A percentile compares a stretch with the other conserved stretches of the same genome.
phyloP scores from a whole-genome alignment of 2,113 vertebrate species.

The Stigmatopora argus region DNA sequence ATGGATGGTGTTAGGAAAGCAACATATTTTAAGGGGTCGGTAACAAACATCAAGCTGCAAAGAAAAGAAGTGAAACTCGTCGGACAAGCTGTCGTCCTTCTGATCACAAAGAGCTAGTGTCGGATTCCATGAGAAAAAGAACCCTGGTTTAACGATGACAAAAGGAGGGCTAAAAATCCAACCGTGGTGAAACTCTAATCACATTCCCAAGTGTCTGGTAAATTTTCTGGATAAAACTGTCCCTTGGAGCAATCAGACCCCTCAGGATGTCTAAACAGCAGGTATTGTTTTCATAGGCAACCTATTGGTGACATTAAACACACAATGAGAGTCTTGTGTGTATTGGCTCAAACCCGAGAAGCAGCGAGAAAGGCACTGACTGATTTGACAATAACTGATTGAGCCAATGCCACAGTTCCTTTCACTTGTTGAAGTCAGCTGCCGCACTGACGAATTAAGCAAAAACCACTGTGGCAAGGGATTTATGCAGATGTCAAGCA shows the following conservation, averaged over 20 bases:
- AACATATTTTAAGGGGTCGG: background rate
- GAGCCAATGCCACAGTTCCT: constrained; percentile 12
- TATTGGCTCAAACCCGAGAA: constrained; percentile 26
- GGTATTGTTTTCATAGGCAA: constrained; percentile 32
- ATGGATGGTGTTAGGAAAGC: background rate
- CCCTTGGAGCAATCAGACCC: constrained; percentile 13
- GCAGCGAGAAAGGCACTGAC: constrained; percentile 26
- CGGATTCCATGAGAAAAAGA: constrained; percentile 4
- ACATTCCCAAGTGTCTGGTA: constrained; percentile 26
- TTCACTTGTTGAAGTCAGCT: background rate
- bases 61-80: background rate
- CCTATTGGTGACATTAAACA: constrained; percentile 20
- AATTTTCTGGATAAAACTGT: constrained; percentile 33
- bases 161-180: background rate
- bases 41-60: background rate
- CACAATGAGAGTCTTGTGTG: constrained; percentile 44
- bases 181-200: constrained; percentile 8
- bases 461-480: background rate
- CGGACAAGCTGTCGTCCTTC: background rate
- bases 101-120: background rate
- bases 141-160: background rate
- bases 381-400: constrained; percentile 23
- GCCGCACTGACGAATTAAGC: background rate
- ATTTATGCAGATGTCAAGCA: background rate
- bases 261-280: constrained; percentile 21